Evolutionary conservation across 2,888 invertebrate species (phyloP).

Genomic region (Sericinus montela): DNA sequence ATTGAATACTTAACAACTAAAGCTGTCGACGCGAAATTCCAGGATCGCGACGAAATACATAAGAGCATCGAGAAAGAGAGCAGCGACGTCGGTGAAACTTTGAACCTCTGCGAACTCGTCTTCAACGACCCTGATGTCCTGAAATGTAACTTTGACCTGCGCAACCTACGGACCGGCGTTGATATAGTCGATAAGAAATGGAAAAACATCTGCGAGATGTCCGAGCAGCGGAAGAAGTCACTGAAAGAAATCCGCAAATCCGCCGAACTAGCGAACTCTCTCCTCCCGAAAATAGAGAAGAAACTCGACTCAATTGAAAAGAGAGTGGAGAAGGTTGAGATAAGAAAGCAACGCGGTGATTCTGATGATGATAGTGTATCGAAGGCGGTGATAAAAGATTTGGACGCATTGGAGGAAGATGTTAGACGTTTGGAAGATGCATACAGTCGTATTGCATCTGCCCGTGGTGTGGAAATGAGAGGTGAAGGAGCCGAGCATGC

Average conservation of each 20-base stretch:
- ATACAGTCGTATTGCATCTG: constrained; percentile 84
- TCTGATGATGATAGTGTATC: constrained; percentile 77
- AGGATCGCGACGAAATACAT: constrained; percentile 86
- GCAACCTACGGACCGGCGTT: constrained; percentile 82
- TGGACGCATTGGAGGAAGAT: constrained; percentile 82
- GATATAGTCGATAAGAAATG: constrained; percentile 88
- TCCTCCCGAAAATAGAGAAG: constrained; percentile 82
- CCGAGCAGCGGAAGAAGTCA: constrained; percentile 80
- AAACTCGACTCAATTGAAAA: constrained; percentile 80
- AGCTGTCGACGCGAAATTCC: constrained; percentile 83
- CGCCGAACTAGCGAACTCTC: constrained; percentile 81
- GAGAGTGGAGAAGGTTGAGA: constrained; percentile 74
- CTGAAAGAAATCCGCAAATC: constrained; percentile 77
- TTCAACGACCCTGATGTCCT: constrained; percentile 86
- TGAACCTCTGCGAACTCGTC: constrained; percentile 88
- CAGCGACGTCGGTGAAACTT: constrained; percentile 86
- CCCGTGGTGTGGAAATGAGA: constrained; percentile 81
- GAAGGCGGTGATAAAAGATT: constrained; percentile 74
- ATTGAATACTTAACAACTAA: constrained; percentile 83
- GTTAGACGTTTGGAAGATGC: constrained; percentile 83
- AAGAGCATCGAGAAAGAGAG: constrained; percentile 88
- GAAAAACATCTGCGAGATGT: constrained; percentile 87
- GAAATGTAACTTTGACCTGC: constrained; percentile 85
- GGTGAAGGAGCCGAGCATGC: constrained; percentile 84
- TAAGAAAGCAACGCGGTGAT: constrained; percentile 62